A percentile compares a stretch with the other conserved stretches of the same genome.
Conservation (phyloP, 1,140 invertebrate genomes). For the Littorina saxatilis region DNA sequence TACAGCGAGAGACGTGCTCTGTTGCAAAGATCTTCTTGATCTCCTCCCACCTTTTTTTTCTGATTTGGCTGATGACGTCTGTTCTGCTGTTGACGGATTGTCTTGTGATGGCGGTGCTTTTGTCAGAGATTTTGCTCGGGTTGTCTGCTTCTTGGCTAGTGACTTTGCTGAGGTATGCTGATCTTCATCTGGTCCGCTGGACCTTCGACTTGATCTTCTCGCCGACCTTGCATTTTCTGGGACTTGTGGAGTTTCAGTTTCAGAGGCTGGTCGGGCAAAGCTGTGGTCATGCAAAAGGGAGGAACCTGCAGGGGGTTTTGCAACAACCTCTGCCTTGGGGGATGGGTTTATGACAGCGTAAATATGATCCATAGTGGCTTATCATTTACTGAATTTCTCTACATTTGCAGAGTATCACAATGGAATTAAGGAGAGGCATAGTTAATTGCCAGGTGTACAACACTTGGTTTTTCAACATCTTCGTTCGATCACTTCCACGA, state of each 20-base stretch:
- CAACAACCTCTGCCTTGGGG: neutral
- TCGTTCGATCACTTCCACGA: too few relatives aligned
- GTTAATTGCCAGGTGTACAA: neutral
- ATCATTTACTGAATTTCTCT: neutral
- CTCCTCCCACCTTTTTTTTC: too few relatives aligned
- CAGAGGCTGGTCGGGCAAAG: neutral
- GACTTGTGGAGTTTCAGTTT: neutral
- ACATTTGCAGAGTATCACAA: neutral
- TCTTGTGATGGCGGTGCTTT: too few relatives aligned
- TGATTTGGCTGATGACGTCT: neutral
- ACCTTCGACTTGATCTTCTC: neutral
- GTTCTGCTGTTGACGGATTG: too few relatives aligned
- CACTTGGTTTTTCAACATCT: neutral
- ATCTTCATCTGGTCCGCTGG: neutral
- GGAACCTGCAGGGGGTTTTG: neutral
- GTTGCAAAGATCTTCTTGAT: neutral
- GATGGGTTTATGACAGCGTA: neutral
- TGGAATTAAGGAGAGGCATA: neutral
- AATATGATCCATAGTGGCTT: slow-evolving; percentile 4
- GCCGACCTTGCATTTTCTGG: neutral
- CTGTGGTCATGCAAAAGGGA: neutral
- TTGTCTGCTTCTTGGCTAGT: too few relatives aligned
- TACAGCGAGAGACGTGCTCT: neutral
- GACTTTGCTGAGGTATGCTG: neutral
- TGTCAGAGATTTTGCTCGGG: too few relatives aligned